These are phyloP conservation scores for Hyles lineata DNA, from an alignment of 2,888 invertebrate species.

Conservation along the genomic window DNA sequence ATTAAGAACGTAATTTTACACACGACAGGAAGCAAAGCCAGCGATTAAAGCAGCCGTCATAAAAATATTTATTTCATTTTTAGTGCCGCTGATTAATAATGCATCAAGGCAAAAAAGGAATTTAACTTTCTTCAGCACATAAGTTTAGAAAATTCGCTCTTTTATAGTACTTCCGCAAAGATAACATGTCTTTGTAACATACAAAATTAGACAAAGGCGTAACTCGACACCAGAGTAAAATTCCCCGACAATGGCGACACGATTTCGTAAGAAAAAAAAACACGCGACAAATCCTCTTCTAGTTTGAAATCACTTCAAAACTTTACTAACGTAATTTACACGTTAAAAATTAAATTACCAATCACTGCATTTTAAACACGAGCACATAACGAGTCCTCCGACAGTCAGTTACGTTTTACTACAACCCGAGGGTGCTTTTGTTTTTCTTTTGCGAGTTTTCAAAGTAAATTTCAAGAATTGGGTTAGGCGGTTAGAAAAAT, in stretches of 20 bases:
- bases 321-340: neutral
- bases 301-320: constrained; percentile 1
- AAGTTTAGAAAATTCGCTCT: neutral
- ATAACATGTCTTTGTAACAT: constrained; percentile 19
- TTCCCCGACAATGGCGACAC: constrained; percentile 8
- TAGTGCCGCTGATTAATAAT: neutral
- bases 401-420: neutral
- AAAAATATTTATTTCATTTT: constrained; percentile 7
- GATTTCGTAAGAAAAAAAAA: constrained; percentile 4
- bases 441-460: constrained; percentile 2
- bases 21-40: constrained; percentile 16
- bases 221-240: neutral
- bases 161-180: neutral
- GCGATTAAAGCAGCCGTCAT: constrained; percentile 35
- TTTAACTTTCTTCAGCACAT: neutral
- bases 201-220: constrained; percentile 26
- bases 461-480: constrained; percentile 5
- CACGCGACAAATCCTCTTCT: neutral
- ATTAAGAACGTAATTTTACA: constrained; percentile 3
- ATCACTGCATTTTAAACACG: neutral
- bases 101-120: neutral
- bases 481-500: neutral
- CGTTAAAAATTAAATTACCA: neutral
- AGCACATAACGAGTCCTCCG: neutral
- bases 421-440: constrained; percentile 16